phyloP scores from a whole-genome alignment of 2,113 vertebrate genomes.

The Aphyosemion australe region DNA sequence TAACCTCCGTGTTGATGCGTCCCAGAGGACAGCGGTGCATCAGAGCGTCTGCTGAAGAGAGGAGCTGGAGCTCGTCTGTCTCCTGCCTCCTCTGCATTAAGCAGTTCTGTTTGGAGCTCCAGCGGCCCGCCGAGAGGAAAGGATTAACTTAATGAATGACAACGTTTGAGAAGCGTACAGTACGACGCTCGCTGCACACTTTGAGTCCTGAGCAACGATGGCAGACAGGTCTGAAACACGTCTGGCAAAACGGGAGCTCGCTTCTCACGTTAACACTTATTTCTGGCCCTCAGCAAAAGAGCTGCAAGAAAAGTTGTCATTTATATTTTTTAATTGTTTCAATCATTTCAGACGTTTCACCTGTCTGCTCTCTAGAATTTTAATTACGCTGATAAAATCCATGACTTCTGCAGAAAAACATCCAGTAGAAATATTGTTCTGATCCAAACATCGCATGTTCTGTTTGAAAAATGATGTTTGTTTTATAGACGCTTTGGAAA shows the following conservation, averaged over 20 bases:
- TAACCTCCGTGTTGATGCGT: slow-evolving; percentile 33
- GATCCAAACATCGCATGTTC: no score
- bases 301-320: no score
- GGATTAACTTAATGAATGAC: slow-evolving; percentile 13
- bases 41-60: slow-evolving; percentile 13
- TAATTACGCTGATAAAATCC: background rate
- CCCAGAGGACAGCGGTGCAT: slow-evolving; percentile 5
- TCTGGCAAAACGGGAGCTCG: no score
- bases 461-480: no score
- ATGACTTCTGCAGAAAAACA: background rate
- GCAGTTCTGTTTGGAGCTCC: slow-evolving; percentile 19
- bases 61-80: slow-evolving; percentile 12
- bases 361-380: background rate
- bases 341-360: slow-evolving; percentile 1
- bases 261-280: background rate
- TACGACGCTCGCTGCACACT: background rate
- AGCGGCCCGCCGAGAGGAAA: background rate
- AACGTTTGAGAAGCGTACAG: slow-evolving; percentile 10
- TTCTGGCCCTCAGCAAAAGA: background rate
- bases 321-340: background rate
- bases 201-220: background rate
- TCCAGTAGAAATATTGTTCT: no score
- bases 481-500: no score
- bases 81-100: slow-evolving; percentile 14
- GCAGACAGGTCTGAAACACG: background rate